Evolutionary conservation across 2,797 vertebrate species (phyloP).

Genomic region (Molossus alvarezi): DNA sequence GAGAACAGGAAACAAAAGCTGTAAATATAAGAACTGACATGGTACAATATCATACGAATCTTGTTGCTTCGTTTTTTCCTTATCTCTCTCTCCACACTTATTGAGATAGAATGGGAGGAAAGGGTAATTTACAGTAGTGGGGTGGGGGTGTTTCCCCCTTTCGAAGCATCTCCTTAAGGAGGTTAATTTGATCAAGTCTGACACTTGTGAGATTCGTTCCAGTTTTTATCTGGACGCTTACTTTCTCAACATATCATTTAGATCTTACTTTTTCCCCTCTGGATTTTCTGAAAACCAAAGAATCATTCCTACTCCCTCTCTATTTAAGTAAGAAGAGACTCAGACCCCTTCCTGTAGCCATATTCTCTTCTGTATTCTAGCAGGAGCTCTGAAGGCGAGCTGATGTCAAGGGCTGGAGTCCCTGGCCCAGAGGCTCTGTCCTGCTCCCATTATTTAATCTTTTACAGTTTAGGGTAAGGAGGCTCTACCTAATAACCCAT

Average conservation of each 20-base stretch:
- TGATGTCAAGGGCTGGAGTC: fast-evolving
- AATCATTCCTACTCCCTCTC: background rate
- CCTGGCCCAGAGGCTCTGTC: background rate
- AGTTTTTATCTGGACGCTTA: background rate
- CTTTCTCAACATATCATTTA: background rate
- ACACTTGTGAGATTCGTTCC: background rate
- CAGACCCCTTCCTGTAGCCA: background rate
- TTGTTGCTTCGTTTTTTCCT: background rate
- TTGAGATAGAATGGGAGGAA: background rate
- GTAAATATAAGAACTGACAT: background rate
- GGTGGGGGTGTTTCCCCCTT: background rate
- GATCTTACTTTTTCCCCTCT: background rate
- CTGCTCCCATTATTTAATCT: background rate
- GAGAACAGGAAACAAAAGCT: background rate
- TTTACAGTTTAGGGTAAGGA: background rate
- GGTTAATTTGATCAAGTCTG: background rate
- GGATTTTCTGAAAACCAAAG: background rate
- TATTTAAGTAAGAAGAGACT: background rate
- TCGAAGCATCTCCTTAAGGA: background rate
- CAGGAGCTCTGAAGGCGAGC: fast-evolving
- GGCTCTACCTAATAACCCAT: background rate
- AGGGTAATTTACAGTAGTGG: background rate
- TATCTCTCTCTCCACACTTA: background rate
- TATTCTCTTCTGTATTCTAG: background rate
- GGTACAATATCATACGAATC: no score